Conservation (phyloP, 2,797 vertebrate genomes). For the Falco novaeseelandiae region DNA sequence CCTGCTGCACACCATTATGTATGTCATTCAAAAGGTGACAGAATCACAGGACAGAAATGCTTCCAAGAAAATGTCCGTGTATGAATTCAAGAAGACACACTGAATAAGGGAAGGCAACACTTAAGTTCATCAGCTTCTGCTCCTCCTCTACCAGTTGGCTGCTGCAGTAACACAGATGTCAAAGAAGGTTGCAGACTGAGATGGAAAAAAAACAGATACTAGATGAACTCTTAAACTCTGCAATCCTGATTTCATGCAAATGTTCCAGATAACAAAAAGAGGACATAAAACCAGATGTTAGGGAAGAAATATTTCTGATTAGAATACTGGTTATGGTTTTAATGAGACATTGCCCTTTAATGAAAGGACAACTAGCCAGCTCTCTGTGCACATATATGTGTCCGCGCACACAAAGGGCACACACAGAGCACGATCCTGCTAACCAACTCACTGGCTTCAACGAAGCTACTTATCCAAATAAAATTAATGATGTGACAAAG, state of each 20-base stretch:
- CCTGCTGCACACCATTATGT: not conserved
- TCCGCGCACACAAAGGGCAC: not conserved
- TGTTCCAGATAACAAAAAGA: not conserved
- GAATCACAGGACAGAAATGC: not conserved
- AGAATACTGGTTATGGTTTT: not conserved
- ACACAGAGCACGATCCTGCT: not conserved
- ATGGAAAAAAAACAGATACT: not conserved
- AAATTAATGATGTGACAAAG: not conserved
- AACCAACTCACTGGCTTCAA: not conserved
- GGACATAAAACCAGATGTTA: not conserved
- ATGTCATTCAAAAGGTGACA: not conserved
- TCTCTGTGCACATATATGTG: not conserved
- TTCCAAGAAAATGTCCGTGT: not conserved
- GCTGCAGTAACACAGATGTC: not conserved
- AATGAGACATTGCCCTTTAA: not conserved
- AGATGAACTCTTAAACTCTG: not conserved
- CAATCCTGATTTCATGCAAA: not conserved
- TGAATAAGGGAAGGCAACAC: not conserved
- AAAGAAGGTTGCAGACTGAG: not conserved
- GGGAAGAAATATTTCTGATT: not conserved
- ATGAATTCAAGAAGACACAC: not conserved
- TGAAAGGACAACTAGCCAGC: not conserved
- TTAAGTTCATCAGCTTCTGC: not conserved
- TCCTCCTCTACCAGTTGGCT: not conserved
- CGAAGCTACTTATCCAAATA: not conserved